Evolutionary conservation across 2,113 vertebrate genomes (phyloP), one percentile per base, ranked within the genome.

Genomic region (Apeltes quadracus): DNA sequence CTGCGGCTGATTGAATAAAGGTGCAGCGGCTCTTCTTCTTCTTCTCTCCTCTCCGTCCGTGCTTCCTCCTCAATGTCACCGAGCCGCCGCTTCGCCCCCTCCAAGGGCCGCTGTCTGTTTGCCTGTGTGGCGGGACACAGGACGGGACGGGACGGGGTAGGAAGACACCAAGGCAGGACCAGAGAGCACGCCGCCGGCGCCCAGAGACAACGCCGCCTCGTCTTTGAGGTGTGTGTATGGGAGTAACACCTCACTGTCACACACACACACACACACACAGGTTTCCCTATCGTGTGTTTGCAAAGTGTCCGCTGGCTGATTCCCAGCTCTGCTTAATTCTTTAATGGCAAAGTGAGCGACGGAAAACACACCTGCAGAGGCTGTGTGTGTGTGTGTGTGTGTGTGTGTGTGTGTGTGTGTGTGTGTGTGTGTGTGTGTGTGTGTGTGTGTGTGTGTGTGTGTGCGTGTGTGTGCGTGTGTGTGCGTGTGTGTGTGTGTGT

Each of bases 1-100:
- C 90, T 88, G 81, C 6, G 29, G 91, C 87, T 93, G 92, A 93
- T 92, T 88, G 84, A 94, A 93, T 92, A 88, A 93, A 84, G 91
- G 70, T 79, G 83, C 80, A 81, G 87, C 72, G 29, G 29, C 6
- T 34, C 32, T 34, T 34, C 32, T 34, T 29, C 85, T 86, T 87
- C 12, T 88, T 90, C 84, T 89, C 84, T 84, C 81, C 84, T 83
- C 80, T 76, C 76, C 78, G 71, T 84, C 81, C 79, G 76, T 34
- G 70, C 69, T 69, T n/a, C 86, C 79, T 77, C 63, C 81, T 88
- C 92, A 93, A 92, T 92, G 92, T 92, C 92, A 93, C 88, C 68
- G 83, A 76, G 67, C 69, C 72, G 73, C 74, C 44, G 74, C 77
- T 75, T 69, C 75, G 79, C 88, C 85, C 88, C 86, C 82, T 72